phyloP scores from a whole-genome alignment of 2,888 invertebrate genomes.

The Epinotia demarniana region DNA sequence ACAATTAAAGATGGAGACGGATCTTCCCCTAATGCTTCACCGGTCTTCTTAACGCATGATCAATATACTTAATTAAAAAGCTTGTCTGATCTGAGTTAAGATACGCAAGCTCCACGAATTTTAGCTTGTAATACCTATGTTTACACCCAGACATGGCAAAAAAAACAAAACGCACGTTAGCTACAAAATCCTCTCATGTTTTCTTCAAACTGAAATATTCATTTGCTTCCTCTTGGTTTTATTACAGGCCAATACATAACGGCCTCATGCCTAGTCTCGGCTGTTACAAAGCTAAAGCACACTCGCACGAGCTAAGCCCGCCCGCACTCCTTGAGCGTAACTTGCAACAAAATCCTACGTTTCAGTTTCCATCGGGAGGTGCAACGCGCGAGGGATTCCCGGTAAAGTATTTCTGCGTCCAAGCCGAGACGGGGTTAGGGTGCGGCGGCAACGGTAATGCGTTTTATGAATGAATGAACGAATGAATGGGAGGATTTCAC shows the following conservation, averaged over 20 bases:
- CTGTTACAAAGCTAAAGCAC: slow-evolving; percentile 65
- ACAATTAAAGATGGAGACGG: slow-evolving; percentile 13
- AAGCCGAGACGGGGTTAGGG: slow-evolving; percentile 66
- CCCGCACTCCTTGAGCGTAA: slow-evolving; percentile 67
- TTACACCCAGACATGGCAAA: neutral
- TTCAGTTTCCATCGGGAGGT: slow-evolving; percentile 71
- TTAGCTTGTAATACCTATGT: neutral
- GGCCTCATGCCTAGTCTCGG: slow-evolving; percentile 58
- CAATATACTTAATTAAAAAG: slow-evolving; percentile 20
- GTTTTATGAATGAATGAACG: slow-evolving; percentile 79
- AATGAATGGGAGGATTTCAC: slow-evolving; percentile 77
- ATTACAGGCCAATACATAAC: slow-evolving; percentile 69
- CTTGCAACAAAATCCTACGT: slow-evolving; percentile 74
- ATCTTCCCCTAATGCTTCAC: slow-evolving; percentile 23
- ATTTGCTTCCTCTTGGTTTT: slow-evolving; percentile 62
- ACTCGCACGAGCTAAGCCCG: slow-evolving; percentile 64
- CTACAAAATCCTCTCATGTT: slow-evolving; percentile 22
- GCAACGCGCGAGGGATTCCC: slow-evolving; percentile 66
- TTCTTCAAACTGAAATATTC: slow-evolving; percentile 54
- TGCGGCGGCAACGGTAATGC: slow-evolving; percentile 69
- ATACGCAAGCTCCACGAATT: neutral
- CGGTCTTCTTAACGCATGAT: slow-evolving; percentile 23
- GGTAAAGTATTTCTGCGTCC: slow-evolving; percentile 70
- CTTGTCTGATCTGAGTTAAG: neutral
- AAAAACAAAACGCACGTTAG: slow-evolving; percentile 2